A percentile compares a stretch with the other conserved stretches of the same genome.
Evolutionary conservation across 2,113 vertebrate species (phyloP).

Genomic region (Eulacestoma nigropectus): DNA sequence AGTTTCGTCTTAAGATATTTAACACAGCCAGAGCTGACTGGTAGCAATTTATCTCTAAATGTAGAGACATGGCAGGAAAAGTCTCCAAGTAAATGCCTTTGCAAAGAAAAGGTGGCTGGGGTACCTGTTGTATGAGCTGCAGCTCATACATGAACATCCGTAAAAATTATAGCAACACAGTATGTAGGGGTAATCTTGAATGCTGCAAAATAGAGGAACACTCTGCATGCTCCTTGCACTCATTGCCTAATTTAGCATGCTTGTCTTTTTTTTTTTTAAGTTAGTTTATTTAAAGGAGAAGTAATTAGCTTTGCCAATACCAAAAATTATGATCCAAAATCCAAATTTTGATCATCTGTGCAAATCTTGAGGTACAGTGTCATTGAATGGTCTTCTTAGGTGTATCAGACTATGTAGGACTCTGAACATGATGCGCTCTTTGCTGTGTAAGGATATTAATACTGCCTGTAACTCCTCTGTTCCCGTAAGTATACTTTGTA

Average conservation of each 20-base stretch:
- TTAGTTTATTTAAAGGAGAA: neutral
- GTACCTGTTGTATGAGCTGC: neutral
- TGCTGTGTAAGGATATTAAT: neutral
- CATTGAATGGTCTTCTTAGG: neutral
- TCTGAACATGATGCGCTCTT: neutral
- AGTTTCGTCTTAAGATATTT: neutral
- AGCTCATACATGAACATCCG: neutral
- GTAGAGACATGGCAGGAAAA: neutral
- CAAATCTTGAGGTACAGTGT: neutral
- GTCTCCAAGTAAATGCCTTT: neutral
- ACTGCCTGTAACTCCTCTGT: neutral
- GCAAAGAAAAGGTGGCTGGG: neutral
- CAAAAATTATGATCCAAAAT: neutral
- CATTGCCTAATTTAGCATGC: neutral
- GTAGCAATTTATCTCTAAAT: neutral
- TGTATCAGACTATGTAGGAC: neutral
- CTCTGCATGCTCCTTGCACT: neutral
- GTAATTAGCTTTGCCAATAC: neutral
- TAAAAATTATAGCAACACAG: fast-evolving
- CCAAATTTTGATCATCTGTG: neutral
- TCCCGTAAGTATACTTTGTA: neutral
- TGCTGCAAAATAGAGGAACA: neutral
- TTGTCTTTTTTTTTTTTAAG: neutral
- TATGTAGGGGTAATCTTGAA: neutral
- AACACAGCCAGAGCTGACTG: neutral